Evolutionary conservation across 2,797 vertebrate species (phyloP).

Genomic region (Austrolebias charrua): DNA sequence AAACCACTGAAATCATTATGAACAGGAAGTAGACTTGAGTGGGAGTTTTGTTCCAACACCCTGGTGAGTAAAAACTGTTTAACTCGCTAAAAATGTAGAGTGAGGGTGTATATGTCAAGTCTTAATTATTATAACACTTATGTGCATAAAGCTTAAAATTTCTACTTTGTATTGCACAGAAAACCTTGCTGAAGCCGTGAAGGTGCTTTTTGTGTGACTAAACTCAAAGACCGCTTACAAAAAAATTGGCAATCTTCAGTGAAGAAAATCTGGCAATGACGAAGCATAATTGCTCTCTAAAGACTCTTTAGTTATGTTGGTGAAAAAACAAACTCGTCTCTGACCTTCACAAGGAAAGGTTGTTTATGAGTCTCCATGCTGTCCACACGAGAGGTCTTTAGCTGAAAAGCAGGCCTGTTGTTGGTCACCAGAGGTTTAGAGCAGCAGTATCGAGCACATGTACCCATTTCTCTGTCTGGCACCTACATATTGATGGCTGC

Average conservation of each 20-base stretch:
- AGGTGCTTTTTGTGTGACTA: slow-evolving; percentile 7
- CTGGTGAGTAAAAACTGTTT: slow-evolving; percentile 35
- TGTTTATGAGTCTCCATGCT: slow-evolving; percentile 36
- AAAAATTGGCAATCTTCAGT: slow-evolving; percentile 8
- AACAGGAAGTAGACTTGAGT: slow-evolving; percentile 34
- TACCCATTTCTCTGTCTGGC: slow-evolving; percentile 54
- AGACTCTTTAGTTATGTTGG: slow-evolving; percentile 26
- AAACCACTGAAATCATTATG: slow-evolving; percentile 61
- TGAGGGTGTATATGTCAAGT: slow-evolving; percentile 15
- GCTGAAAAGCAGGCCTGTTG: slow-evolving; percentile 37
- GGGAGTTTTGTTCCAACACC: slow-evolving; percentile 32
- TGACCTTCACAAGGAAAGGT: slow-evolving; percentile 51
- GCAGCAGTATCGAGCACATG: slow-evolving; percentile 49
- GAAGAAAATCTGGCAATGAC: slow-evolving; percentile 18
- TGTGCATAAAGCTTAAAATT: slow-evolving; percentile 11
- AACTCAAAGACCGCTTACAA: not conserved
- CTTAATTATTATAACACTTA: slow-evolving; percentile 29
- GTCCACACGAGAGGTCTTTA: slow-evolving; percentile 38
- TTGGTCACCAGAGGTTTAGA: slow-evolving; percentile 47
- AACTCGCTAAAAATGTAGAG: slow-evolving; percentile 34
- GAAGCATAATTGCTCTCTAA: slow-evolving; percentile 10
- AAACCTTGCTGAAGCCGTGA: slow-evolving; percentile 7
- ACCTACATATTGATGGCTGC: slow-evolving; percentile 56
- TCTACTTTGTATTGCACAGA: not conserved
- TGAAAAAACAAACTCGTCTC: slow-evolving; percentile 11